phyloP scores from a whole-genome alignment of 2,113 vertebrate species.

The Chiloscyllium plagiosum region DNA sequence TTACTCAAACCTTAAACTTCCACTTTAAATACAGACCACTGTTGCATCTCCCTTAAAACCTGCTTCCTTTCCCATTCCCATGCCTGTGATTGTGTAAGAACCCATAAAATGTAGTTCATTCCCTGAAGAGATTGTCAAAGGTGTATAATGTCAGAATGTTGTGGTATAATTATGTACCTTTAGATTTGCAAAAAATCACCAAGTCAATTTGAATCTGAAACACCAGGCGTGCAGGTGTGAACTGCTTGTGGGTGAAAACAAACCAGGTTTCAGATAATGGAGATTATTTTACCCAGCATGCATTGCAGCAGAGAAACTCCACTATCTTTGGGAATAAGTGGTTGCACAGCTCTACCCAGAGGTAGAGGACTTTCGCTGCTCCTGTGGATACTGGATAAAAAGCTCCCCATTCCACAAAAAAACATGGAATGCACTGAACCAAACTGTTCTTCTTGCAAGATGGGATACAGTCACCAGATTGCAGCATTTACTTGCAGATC shows the following conservation, averaged over 20 bases:
- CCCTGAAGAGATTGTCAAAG: neutral
- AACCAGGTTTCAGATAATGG: neutral
- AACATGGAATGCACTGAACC: neutral
- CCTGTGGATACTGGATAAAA: neutral
- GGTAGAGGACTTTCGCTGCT: neutral
- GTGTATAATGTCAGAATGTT: neutral
- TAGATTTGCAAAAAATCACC: neutral
- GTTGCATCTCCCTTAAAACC: neutral
- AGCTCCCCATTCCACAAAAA: neutral
- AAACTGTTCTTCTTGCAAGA: neutral
- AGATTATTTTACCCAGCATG: neutral
- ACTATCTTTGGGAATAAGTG: neutral
- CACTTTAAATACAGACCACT: neutral
- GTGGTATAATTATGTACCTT: neutral
- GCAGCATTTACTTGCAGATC: neutral
- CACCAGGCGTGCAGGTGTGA: neutral
- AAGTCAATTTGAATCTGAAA: neutral
- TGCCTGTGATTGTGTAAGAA: neutral
- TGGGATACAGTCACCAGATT: no score
- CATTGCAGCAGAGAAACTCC: neutral
- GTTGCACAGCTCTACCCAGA: neutral
- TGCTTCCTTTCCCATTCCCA: no score
- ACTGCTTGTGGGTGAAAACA: neutral
- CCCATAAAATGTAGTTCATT: neutral
- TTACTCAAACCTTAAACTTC: neutral